These are phyloP conservation scores for Telmatochromis sp. DNA, from an alignment of 2,113 vertebrate species.

Conservation along the genomic window DNA sequence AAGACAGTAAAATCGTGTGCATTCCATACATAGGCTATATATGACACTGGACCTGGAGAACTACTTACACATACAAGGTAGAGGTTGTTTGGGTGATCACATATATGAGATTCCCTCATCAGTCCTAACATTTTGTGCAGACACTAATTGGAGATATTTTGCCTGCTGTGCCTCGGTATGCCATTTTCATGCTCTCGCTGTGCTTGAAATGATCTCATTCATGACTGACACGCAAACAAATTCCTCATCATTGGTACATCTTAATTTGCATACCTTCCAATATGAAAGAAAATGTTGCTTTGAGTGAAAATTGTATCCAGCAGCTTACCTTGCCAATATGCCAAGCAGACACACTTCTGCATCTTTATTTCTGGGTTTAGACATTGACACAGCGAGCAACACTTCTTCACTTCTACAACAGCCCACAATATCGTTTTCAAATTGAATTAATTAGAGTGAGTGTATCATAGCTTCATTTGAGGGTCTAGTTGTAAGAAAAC, in stretches of 20 bases:
- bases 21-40: not conserved
- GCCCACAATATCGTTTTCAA: not conserved
- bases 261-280: not conserved
- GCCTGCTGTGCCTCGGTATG: not conserved
- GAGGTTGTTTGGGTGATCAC: not conserved
- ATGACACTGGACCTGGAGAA: not conserved
- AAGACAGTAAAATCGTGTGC: not conserved
- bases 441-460: not conserved
- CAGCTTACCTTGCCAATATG: not conserved
- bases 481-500: not conserved
- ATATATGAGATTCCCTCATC: not conserved
- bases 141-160: not conserved
- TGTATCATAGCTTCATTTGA: not conserved
- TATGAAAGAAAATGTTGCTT: not conserved
- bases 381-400: not conserved
- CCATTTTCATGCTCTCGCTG: not conserved
- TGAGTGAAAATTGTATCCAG: not conserved
- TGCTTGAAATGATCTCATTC: not conserved
- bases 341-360: not conserved
- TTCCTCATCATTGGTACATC: not conserved
- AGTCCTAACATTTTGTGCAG: not conserved
- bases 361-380: not conserved
- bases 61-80: not conserved
- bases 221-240: not conserved
- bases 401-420: not conserved